Evolutionary conservation across 2,113 vertebrate genomes (phyloP), one percentile per base, ranked within the genome.

Genomic region (Charadrius vociferus): DNA sequence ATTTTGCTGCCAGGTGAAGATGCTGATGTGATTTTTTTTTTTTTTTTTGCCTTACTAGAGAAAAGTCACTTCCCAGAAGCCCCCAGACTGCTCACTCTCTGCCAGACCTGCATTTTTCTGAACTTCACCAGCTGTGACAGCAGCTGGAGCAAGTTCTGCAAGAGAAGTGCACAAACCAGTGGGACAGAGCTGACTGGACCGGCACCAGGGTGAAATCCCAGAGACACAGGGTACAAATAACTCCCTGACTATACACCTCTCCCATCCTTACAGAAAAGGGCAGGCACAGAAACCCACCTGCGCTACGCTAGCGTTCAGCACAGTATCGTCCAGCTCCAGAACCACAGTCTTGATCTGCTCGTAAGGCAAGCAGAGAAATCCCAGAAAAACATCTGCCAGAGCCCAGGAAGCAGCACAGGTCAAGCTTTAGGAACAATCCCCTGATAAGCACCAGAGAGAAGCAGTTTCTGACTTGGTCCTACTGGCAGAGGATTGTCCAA

Each of bases 401-500:
- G 29, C 62, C 26, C 32, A 77, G 80, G 86, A 65, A 36, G 19
- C 85, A 94, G 17, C 75, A 75, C 1, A 2, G 21, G 14, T 63
- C 34, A 66, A 34, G 36, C 21, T 63, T 59, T 53, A 16, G 37
- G 37, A 34, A 39, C 75, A 56, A 27, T 2, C 5, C 18, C 26
- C 26, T 19, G n/a, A 17, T 9, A 9, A 62, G 24, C 26, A 49
- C 12, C 37, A 58, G 12, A 34, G 12, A 13, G 66, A 61, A 53
- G 21, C 1, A 0, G 34, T 37, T 68, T 73, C 37, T 41, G 26
- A 62, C 27, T 32, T 22, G n/a, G 29, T 80, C 26, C 41, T 86
- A 98, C 99, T 98, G 96, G 99, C 99, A 99, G 43, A 99, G 98
- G 94, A 98, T 98, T 99, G 99, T 99, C 99, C 30, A 95, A 68